Evolutionary conservation across 2,797 vertebrate species (phyloP), one percentile per base, ranked within the genome.

Genomic region (Gymnoscopelus microlampas): DNA sequence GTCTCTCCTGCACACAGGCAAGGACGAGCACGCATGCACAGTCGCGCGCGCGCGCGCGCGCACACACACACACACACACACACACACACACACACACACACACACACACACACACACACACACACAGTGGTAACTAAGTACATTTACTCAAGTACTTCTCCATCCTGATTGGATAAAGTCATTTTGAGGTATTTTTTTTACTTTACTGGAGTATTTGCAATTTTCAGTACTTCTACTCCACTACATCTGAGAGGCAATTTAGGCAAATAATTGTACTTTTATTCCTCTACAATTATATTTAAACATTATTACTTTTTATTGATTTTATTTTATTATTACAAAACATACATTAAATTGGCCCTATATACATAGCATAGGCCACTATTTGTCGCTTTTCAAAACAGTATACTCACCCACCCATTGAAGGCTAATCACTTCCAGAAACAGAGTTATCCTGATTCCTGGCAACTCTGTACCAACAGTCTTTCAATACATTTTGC

Each of bases 361-460:
- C 19, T 19, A 66, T 47, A 10, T 26, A 51, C 19, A 19, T 19
- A 19, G 19, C 19, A 19, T 19, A 19, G 19, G 19, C 19, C 19
- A n/a, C 24, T 79, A 71, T 66, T 70, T 81, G 77, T 80, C 72
- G 80, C 79, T 78, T 63, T 79, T 82, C 70, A 79, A 83, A 66
- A 13, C 23, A 51, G 47, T 49, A 80, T 75, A 80, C 83, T 86
- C 85, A 87, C 86, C 78, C 86, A 86, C 70, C 80, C 85, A 84
- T 85, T 87, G 79, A 80, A 79, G 74, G 32, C 84, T 93, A 93
- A 94, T 93, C 78, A 74, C 83, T 93, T 91, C 92, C 93, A 94
- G 93, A 92, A 68, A 60, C 71, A 71, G 70, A 74, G 64, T 66
- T 77, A 80, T 87, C 79, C 75, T 80, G 77, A 58, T 4, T 5